Evolutionary conservation across 2,888 invertebrate genomes (phyloP).

Genomic region (Callimorpha dominula): DNA sequence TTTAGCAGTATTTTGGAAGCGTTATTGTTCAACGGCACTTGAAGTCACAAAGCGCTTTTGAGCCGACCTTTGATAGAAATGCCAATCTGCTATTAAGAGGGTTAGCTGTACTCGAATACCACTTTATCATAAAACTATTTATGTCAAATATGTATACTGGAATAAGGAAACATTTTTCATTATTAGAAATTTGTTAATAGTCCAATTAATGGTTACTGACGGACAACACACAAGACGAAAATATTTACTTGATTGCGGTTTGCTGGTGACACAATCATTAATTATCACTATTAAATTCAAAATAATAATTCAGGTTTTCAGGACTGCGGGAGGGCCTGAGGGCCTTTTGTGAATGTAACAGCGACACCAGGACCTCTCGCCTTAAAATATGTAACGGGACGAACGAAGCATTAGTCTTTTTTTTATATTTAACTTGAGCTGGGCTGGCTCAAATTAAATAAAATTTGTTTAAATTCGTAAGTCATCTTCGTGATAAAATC

Average conservation of each 20-base stretch:
- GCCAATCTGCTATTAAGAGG: constrained; percentile 52
- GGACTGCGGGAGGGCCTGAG: too few species aligned
- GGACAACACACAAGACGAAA: constrained; percentile 1
- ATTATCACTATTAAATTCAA: neutral
- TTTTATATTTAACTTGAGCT: too few species aligned
- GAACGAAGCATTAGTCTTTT: too few species aligned
- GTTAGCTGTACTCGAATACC: constrained; percentile 28
- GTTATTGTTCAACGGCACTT: constrained; percentile 21
- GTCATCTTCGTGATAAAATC: too few species aligned
- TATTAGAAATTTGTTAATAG: neutral
- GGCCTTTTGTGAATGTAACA: too few species aligned
- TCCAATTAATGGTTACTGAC: neutral
- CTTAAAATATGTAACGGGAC: too few species aligned
- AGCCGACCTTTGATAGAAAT: constrained; percentile 54
- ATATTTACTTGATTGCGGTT: neutral
- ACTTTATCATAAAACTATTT: constrained; percentile 15
- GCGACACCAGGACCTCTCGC: too few species aligned
- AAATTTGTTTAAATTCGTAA: too few species aligned
- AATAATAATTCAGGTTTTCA: too few species aligned
- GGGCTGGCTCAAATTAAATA: too few species aligned
- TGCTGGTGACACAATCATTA: neutral
- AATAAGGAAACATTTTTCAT: constrained; percentile 14
- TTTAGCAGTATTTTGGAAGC: neutral
- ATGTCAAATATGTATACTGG: constrained; percentile 8
- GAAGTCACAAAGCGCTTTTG: constrained; percentile 31